Base-by-base conservation (phyloP, 2,797 vertebrate genomes). In the Urosaurus nigricauda region DNA sequence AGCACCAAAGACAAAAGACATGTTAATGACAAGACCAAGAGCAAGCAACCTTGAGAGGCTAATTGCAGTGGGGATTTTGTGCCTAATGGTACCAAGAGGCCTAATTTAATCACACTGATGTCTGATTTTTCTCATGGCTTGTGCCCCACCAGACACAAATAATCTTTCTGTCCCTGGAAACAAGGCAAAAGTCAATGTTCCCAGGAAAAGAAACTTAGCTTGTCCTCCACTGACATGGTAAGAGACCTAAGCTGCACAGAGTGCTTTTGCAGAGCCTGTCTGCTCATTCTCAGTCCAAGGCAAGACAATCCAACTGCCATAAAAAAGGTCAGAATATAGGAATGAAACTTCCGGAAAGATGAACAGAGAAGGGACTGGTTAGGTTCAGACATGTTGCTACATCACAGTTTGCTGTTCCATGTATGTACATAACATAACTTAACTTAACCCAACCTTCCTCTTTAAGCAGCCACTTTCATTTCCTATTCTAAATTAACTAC, bases 21-120 rank as follows among this genome's bases (percentile, higher is more conserved):
- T 74, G 68, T 88, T 88, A 90, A 84, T 70, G 78, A 88, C 77
- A 74, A 53, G 13, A 60, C 43, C 84, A 83, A 70, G 74, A 86
- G 73, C 74, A 83, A 83, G 24, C 79, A 75, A 75, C 79, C 70
- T 81, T 68, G 79, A 80, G 79, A 78, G 58, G 26, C 79, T 84
- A 80, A 84, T 37, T 75, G 75, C 40, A 84, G 12, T 37, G 32
- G 74, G 40, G 74, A 79, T 40, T 43, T 53, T 37, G n/a, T 37
- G 58, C 43, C 82, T 51, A n/a, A 3, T 24, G n/a, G 51, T 85
- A 73, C 78, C 56, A 12, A 51, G 53, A 60, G 65, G 8, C 58
- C 60, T 43, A 37, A 37, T 68, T 88, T 83, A 53, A 82, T 83
- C 73, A 68, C 53, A 84, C 12, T 4, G 43, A 32, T 35, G 24